These are phyloP conservation scores for Malthinus seriepunctatus DNA, from an alignment of 2,888 invertebrate species.

Conservation along the genomic window DNA sequence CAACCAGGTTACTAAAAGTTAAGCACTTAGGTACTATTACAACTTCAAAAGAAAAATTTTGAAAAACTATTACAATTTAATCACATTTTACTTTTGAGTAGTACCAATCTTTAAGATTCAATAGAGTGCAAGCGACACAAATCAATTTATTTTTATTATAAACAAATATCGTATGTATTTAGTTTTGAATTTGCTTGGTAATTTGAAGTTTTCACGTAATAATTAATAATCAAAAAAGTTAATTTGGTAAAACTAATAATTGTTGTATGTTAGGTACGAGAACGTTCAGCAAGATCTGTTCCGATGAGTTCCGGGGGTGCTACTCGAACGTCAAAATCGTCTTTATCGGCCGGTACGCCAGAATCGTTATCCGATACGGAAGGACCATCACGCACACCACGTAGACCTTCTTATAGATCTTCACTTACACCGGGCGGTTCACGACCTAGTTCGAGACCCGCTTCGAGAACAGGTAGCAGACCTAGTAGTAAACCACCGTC, in stretches of 20 bases:
- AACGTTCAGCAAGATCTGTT: constrained; percentile 86
- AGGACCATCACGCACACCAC: constrained; percentile 67
- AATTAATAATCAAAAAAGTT: neutral
- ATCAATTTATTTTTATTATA: too few relatives aligned
- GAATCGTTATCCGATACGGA: constrained; percentile 89
- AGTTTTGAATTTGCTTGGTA: too few relatives aligned
- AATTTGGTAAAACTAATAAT: neutral
- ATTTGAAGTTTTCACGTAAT: too few relatives aligned
- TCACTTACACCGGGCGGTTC: constrained; percentile 79
- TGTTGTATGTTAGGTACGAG: constrained; percentile 72
- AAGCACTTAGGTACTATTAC: too few relatives aligned
- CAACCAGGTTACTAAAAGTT: too few relatives aligned
- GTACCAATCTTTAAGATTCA: too few relatives aligned
- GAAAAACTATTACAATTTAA: too few relatives aligned
- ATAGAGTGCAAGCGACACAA: too few relatives aligned
- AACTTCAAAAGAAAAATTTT: too few relatives aligned
- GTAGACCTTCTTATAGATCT: constrained; percentile 71
- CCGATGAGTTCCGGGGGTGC: constrained; percentile 85
- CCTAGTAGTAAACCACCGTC: constrained; percentile 91
- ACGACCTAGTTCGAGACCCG: constrained; percentile 73
- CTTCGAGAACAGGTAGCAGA: constrained; percentile 83
- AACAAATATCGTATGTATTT: too few relatives aligned
- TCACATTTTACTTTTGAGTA: too few relatives aligned
- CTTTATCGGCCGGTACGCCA: constrained; percentile 84
- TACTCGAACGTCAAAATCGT: constrained; percentile 74